Evolutionary conservation across 2,888 invertebrate species (phyloP).

Genomic region (Parnassius apollo): DNA sequence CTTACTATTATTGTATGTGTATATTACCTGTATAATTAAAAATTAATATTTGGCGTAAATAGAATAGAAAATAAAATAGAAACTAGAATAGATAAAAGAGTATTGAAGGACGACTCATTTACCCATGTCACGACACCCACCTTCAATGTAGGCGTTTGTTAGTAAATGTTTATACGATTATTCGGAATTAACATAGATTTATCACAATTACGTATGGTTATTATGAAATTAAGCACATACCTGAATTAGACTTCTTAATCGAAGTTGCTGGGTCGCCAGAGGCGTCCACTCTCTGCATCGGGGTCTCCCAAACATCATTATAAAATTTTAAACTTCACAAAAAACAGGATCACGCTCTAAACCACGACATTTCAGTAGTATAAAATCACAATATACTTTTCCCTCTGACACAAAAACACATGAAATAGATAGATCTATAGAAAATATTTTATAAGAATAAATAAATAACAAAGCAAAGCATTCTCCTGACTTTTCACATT

Average conservation of each 20-base stretch:
- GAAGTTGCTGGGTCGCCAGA: slow-evolving; percentile 90
- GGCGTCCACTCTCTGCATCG: slow-evolving; percentile 91
- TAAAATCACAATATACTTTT: not conserved
- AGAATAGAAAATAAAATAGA: no score
- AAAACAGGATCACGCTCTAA: slow-evolving; percentile 27
- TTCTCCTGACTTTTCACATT: slow-evolving; percentile 41
- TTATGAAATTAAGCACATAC: slow-evolving; percentile 55
- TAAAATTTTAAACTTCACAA: slow-evolving; percentile 48
- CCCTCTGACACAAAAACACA: not conserved
- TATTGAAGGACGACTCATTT: not conserved
- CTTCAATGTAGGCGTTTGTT: slow-evolving; percentile 57
- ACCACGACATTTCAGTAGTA: slow-evolving; percentile 24
- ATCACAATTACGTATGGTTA: not conserved
- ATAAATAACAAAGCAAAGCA: slow-evolving; percentile 53
- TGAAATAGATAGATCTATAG: not conserved
- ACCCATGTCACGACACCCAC: slow-evolving; percentile 15
- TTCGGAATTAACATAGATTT: not conserved
- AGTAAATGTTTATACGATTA: slow-evolving; percentile 41
- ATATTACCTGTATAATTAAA: no score
- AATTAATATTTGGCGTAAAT: no score
- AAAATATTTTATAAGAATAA: slow-evolving; percentile 34
- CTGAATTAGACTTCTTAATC: slow-evolving; percentile 89
- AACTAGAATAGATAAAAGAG: no score
- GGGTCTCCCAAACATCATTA: slow-evolving; percentile 77
- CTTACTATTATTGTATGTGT: no score